A percentile compares a stretch with the other conserved stretches of the same genome.
Evolutionary conservation across 2,797 vertebrate genomes (phyloP).

Genomic region (Remorina albescens): DNA sequence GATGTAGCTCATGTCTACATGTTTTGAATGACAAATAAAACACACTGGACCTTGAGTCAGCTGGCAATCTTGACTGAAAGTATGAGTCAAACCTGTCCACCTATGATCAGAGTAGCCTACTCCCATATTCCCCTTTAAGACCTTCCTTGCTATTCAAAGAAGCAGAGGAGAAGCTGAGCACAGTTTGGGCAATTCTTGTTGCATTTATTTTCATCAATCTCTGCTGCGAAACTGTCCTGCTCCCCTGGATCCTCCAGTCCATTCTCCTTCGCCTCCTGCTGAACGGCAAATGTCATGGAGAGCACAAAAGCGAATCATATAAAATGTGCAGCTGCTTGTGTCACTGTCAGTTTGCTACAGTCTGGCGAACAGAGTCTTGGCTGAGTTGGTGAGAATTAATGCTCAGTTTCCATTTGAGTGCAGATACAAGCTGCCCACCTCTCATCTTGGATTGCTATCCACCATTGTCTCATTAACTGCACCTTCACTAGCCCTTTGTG

Average conservation of each 20-base stretch:
- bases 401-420: conserved; percentile 56
- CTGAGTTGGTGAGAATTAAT: conserved; percentile 49
- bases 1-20: no score
- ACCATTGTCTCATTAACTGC: conserved; percentile 65
- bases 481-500: conserved; percentile 33
- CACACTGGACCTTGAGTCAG: no score
- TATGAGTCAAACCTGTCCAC: conserved; percentile 46
- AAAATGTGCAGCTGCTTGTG: conserved; percentile 56
- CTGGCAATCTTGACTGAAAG: conserved; percentile 43
- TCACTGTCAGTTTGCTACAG: conserved; percentile 40
- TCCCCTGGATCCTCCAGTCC: conserved; percentile 37
- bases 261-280: conserved; percentile 16
- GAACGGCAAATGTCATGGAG: conserved; percentile 16
- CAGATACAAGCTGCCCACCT: conserved; percentile 49
- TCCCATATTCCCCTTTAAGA: conserved; percentile 40
- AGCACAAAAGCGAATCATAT: conserved; percentile 47
- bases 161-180: conserved; percentile 42
- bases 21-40: no score
- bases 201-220: conserved; percentile 43
- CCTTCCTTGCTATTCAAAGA: conserved; percentile 52
- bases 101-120: conserved; percentile 41
- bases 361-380: conserved; percentile 46
- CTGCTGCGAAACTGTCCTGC: conserved; percentile 31
- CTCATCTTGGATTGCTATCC: conserved; percentile 48
- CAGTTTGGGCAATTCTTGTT: conserved; percentile 34